phyloP scores from a whole-genome alignment of 2,888 invertebrate genomes.

The Cerastis leucographa region DNA sequence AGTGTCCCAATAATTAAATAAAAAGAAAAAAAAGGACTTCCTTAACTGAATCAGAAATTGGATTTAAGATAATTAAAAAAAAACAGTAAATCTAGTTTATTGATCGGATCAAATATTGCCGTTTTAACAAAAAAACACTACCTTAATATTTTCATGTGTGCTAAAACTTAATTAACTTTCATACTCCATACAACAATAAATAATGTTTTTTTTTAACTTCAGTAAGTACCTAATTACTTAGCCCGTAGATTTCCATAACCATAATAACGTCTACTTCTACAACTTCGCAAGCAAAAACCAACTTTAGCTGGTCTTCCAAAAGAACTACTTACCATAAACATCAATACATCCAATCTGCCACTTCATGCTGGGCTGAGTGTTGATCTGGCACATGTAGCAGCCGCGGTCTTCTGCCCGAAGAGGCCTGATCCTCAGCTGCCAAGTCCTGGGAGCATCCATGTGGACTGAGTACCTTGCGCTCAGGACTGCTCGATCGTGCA shows the following conservation, averaged over 20 bases:
- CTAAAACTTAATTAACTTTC: neutral
- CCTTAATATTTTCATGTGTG: too few species aligned
- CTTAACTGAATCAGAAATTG: too few species aligned
- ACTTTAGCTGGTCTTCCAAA: neutral
- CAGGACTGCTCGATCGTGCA: slow-evolving; percentile 96
- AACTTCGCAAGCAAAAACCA: neutral
- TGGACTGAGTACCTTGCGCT: slow-evolving; percentile 95
- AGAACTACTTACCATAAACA: slow-evolving; percentile 93
- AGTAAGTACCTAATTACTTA: neutral
- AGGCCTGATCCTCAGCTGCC: slow-evolving; percentile 96
- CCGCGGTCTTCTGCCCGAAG: slow-evolving; percentile 95
- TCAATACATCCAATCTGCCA: slow-evolving; percentile 97
- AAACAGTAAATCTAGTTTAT: neutral
- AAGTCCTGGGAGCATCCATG: slow-evolving; percentile 95
- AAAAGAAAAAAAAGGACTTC: too few species aligned
- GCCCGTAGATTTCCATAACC: too few species aligned
- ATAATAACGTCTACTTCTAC: neutral
- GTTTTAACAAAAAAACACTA: neutral
- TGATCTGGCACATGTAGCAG: slow-evolving; percentile 98
- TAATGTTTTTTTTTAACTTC: neutral
- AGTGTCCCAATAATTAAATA: too few species aligned
- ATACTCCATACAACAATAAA: neutral
- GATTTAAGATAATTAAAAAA: too few species aligned
- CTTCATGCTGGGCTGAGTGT: slow-evolving; percentile 95
- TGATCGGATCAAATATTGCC: neutral